Base-by-base conservation (phyloP, 2,888 invertebrate species). In the Eumacrocentrus americanus region DNA sequence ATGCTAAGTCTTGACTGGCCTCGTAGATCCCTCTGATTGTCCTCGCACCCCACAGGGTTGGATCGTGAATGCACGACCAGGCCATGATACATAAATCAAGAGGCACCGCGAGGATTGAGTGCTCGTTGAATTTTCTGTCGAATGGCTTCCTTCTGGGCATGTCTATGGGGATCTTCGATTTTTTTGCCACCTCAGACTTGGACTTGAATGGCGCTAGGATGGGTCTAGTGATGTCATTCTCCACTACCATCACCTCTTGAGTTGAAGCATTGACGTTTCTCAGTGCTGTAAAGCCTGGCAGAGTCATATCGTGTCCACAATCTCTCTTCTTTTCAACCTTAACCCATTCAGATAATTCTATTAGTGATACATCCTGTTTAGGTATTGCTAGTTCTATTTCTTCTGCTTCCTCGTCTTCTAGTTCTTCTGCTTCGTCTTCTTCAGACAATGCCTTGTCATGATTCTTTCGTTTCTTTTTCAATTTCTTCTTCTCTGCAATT, bases 21-120 rank as follows among this genome's bases (percentile, higher is more conserved):
- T 78, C 75, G 67, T 71, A 75, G 3, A 81, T 60, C 7, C 68
- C 75, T 61, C 67, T 66, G 1, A 79, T 61, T 0, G 77, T 77
- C 14, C 72, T 68, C 2, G 67, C 61, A 0, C 77, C 73, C 80
- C 80, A 80, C 1, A 64, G 59, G 6, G 66, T 56, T 0, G 79
- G 79, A 58, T 80, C 76, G 51, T 77, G 75, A 40, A 80, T 71
- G 50, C 74, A 68, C 0, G 78, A 72, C 80, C 80, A 80, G 0
- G 80, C 78, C 62, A 80, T 77, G 1, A 78, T 59, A 52, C 79
- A 79, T 22, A 81, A 67, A 61, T 79, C 79, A 12, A 80, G 53
- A 0, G 79, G 70, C n/a, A 69, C 69, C 1, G 61, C 51, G 0
- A 77, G 14, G 2, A 70, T 60, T 1, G 70, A 59, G 22, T 70